Percentiles rank a stretch among this genome's conserved stretches.
These are phyloP conservation scores for Lymantria monacha DNA, from an alignment of 2,888 invertebrate species.

Conservation along the genomic window DNA sequence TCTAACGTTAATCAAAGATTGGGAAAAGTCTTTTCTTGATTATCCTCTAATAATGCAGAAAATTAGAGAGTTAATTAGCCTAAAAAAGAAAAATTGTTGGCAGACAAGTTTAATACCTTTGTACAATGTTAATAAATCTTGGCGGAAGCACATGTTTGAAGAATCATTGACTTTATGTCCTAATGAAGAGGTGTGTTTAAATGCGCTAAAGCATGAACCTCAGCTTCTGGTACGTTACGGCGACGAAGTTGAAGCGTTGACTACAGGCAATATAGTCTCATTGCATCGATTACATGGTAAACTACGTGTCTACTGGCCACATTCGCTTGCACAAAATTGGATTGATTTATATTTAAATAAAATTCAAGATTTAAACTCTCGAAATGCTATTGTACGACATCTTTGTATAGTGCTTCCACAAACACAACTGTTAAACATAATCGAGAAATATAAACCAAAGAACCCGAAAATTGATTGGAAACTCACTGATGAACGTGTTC, in stretches of 20 bases:
- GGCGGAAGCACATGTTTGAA: constrained; percentile 56
- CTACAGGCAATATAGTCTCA: constrained; percentile 18
- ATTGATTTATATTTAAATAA: constrained; percentile 34
- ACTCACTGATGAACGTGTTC: constrained; percentile 43
- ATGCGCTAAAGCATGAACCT: constrained; percentile 61
- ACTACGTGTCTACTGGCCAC: constrained; percentile 55
- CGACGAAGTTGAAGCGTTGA: neutral
- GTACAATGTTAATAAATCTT: constrained; percentile 58
- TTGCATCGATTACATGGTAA: constrained; percentile 44
- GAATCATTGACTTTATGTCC: constrained; percentile 51
- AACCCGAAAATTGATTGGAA: constrained; percentile 55
- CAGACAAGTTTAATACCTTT: constrained; percentile 36
- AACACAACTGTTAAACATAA: constrained; percentile 37
- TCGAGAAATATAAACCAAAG: constrained; percentile 52
- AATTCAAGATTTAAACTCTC: constrained; percentile 36
- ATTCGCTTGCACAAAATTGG: constrained; percentile 42
- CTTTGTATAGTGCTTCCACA: constrained; percentile 47
- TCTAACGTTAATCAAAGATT: constrained; percentile 45
- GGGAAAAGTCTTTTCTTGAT: constrained; percentile 48
- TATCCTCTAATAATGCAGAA: constrained; percentile 45
- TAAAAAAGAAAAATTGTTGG: constrained; percentile 45
- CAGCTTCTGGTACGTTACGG: constrained; percentile 33
- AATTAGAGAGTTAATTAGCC: constrained; percentile 43
- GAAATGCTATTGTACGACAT: constrained; percentile 48
- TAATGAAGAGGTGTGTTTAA: constrained; percentile 47